These are phyloP conservation scores for Drosophila mettleri DNA, from an alignment of 2,888 invertebrate genomes.

Conservation along the genomic window DNA sequence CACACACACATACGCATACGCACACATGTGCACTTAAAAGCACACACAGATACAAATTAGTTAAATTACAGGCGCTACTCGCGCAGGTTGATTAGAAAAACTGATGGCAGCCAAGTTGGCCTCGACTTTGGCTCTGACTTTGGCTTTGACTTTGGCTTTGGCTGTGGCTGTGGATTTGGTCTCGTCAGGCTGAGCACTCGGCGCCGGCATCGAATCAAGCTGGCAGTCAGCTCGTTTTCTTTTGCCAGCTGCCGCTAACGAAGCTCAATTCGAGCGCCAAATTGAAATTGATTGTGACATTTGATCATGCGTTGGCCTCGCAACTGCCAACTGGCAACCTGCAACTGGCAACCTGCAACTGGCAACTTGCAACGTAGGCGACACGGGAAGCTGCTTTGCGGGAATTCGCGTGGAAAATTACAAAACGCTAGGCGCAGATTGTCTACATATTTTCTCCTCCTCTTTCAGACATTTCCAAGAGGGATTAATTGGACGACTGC, in stretches of 20 bases:
- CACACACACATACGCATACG: constrained; percentile 5
- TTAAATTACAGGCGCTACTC: constrained; percentile 71
- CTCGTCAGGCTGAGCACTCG: constrained; percentile 12
- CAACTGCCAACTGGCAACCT: constrained; percentile 15
- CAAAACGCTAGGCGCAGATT: constrained; percentile 54
- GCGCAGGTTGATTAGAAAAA: constrained; percentile 72
- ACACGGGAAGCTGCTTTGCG: constrained; percentile 9
- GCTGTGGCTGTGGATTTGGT: constrained; percentile 17
- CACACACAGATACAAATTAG: constrained; percentile 65
- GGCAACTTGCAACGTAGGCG: constrained; percentile 2
- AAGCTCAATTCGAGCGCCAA: constrained; percentile 79
- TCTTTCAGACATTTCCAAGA: constrained; percentile 33
- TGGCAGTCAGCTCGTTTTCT: constrained; percentile 52
- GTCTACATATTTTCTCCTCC: constrained; percentile 24
- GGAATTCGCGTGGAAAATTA: constrained; percentile 69
- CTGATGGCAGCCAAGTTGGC: constrained; percentile 54
- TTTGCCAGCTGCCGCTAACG: constrained; percentile 69
- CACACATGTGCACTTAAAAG: neutral
- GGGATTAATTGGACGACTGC: constrained; percentile 72
- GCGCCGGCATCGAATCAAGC: constrained; percentile 1
- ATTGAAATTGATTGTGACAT: constrained; percentile 81
- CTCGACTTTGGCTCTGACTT: constrained; percentile 18
- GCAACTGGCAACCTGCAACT: constrained; percentile 2
- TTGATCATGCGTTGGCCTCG: constrained; percentile 74
- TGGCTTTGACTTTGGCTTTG: constrained; percentile 30